Conservation (phyloP, 92 coral and sea anemone genomes). For the Porites divaricata region DNA sequence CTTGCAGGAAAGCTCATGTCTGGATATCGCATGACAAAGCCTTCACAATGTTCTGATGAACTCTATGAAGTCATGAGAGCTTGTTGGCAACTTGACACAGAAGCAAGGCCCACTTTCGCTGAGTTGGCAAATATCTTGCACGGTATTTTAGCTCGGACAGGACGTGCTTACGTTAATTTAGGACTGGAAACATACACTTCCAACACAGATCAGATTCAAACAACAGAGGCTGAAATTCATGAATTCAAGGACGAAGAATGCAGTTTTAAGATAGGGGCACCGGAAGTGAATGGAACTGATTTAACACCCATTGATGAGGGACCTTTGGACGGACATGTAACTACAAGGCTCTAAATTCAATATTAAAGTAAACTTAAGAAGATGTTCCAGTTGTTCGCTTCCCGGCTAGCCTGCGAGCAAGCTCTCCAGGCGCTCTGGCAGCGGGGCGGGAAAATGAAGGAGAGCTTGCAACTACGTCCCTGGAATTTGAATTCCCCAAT, state of each 20-base stretch:
- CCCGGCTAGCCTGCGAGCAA: too few relatives aligned
- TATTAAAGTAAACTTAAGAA: neutral
- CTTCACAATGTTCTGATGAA: conserved; percentile 70
- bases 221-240: neutral
- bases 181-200: conserved; percentile 6
- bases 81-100: conserved; percentile 75
- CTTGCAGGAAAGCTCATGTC: conserved; percentile 56
- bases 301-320: neutral
- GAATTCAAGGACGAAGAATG: conserved; percentile 8
- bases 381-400: too few relatives aligned
- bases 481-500: too few relatives aligned
- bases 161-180: conserved; percentile 53
- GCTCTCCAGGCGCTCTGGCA: too few relatives aligned
- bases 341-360: neutral
- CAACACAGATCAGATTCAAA: neutral
- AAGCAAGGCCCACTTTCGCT: conserved; percentile 70
- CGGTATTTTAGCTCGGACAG: conserved; percentile 45
- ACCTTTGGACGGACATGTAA: neutral
- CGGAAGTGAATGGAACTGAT: neutral
- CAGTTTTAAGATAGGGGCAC: neutral
- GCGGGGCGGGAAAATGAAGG: too few relatives aligned
- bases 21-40: conserved; percentile 75
- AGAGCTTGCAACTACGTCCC: too few relatives aligned
- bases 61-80: conserved; percentile 73
- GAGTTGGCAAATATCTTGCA: conserved; percentile 49